phyloP scores from a whole-genome alignment of 2,797 vertebrate genomes.

The Pachyuromys duprasi region DNA sequence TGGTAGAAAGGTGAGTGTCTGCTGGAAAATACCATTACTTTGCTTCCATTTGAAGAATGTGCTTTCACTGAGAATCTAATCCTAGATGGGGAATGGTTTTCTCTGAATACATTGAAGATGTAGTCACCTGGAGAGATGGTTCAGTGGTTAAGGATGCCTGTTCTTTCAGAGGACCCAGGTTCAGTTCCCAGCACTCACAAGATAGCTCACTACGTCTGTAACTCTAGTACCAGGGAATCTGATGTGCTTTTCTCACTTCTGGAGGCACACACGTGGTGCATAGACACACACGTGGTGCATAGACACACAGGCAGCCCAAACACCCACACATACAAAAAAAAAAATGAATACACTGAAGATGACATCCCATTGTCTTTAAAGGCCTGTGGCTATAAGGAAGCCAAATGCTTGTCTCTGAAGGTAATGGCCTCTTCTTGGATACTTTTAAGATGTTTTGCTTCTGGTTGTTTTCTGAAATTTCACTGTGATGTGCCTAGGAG shows the following conservation, averaged over 20 bases:
- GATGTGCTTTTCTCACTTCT: neutral
- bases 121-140: neutral
- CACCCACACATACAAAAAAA: neutral
- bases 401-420: neutral
- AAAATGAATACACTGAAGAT: neutral
- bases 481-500: neutral
- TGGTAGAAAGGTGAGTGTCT: constrained; percentile 14
- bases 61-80: constrained; percentile 32
- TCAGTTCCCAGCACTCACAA: neutral
- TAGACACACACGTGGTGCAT: too few species aligned
- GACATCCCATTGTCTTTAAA: neutral
- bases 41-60: constrained; percentile 38
- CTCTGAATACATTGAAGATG: constrained; percentile 4
- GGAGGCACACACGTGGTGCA: neutral
- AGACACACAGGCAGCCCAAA: neutral
- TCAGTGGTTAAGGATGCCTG: neutral
- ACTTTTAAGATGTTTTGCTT: constrained; percentile 1
- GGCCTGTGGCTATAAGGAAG: neutral
- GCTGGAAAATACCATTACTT: constrained; percentile 25
- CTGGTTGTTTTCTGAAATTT: constrained; percentile 23
- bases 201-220: neutral
- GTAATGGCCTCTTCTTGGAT: neutral
- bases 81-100: neutral
- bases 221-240: neutral
- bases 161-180: neutral